Base-by-base conservation (phyloP, 30 jellyfish, hydroid and myxozoan genomes). In the Calvadosia cruxmelitensis region DNA sequence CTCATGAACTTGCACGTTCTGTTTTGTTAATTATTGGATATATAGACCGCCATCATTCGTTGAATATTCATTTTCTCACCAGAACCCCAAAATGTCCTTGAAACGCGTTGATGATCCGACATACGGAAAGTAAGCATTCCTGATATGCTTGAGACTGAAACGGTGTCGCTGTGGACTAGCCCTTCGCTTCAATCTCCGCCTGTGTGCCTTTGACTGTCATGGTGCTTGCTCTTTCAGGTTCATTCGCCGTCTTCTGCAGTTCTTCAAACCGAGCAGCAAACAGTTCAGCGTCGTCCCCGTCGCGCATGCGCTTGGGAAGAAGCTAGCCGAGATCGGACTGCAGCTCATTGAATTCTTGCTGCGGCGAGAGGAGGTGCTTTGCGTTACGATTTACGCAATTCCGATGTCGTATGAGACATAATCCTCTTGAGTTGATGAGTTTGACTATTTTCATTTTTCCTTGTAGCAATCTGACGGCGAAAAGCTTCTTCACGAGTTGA, bases 401-500 rank as follows among this genome's bases (percentile, higher is more conserved):
- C n/a, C n/a, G n/a, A n/a, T n/a, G n/a, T n/a, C n/a, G n/a, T n/a
- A n/a, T n/a, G n/a, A n/a, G n/a, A n/a, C n/a, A n/a, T n/a, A n/a
- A n/a, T n/a, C n/a, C n/a, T n/a, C n/a, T n/a, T n/a, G n/a, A n/a
- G n/a, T n/a, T 42, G 57, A 7, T 32, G 26, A 65, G 3, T 13
- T 15, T 5, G 13, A 65, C 67, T 5, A 7, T 12, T 61, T 64
- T 71, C 33, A 10, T 24, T 27, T 49, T 7, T 33, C 33, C 0
- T 76, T 74, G 23, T 34, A 87, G 96, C 96, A 87, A 87, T 93
- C 96, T 1, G 96, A 87, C 15, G 96, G 96, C 13, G 94, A 87
- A 31, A 82, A 77, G 33, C 62, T 80, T 27, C 48, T 87, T 49
- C 70, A 66, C n/a, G 96, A 87, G 31, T 74, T 87, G 26, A 73